phyloP scores from a whole-genome alignment of 2,888 invertebrate species.

The Lasiommata megera region DNA sequence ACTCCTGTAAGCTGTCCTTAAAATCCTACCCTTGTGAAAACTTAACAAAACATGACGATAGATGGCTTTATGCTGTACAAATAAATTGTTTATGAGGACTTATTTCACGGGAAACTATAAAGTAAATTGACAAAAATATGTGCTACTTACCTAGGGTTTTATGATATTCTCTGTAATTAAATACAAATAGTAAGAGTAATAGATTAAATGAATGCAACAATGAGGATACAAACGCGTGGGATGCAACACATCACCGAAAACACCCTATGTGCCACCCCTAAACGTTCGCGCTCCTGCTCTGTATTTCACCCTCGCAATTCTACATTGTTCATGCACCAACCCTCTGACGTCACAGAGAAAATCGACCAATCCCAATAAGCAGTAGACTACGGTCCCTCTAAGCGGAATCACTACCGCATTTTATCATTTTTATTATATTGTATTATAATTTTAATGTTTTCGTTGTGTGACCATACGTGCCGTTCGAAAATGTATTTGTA shows the following conservation, averaged over 20 bases:
- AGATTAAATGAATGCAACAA: background rate
- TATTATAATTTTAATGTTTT: slow-evolving; percentile 66
- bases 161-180: background rate
- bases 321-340: slow-evolving; percentile 75
- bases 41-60: too few species aligned
- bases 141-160: background rate
- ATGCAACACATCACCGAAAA: background rate
- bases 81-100: too few species aligned
- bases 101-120: too few species aligned
- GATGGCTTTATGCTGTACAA: too few species aligned
- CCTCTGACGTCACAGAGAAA: slow-evolving; percentile 82
- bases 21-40: too few species aligned
- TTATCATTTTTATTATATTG: slow-evolving; percentile 49
- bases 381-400: slow-evolving; percentile 71
- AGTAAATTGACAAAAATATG: too few species aligned
- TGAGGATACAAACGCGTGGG: background rate
- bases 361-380: slow-evolving; percentile 83
- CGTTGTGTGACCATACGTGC: slow-evolving; percentile 64
- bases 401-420: slow-evolving; percentile 66
- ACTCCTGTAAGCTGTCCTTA: too few species aligned
- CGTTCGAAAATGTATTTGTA: slow-evolving; percentile 55
- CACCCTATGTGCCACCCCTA: slow-evolving; percentile 28
- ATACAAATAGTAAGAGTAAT: too few species aligned
- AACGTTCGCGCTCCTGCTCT: slow-evolving; percentile 19
- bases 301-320: slow-evolving; percentile 50